Evolutionary conservation across 2,888 invertebrate genomes (phyloP).

Genomic region (Leptogaster cylindrica): DNA sequence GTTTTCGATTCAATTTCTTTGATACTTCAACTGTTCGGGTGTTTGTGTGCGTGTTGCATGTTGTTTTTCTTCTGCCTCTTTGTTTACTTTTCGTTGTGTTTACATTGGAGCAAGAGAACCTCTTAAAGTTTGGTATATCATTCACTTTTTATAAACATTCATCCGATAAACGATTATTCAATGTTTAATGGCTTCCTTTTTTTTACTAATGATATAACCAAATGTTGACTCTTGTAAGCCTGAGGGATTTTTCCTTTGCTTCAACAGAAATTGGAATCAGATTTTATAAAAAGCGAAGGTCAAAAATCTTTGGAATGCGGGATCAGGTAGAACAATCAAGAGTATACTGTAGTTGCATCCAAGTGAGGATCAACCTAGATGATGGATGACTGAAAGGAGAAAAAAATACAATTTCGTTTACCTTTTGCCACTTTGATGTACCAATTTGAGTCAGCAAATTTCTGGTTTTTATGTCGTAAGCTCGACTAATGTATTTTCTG

Average conservation of each 20-base stretch:
- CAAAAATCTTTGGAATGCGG: not conserved
- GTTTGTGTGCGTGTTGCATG: too few relatives aligned
- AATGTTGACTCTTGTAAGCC: not conserved
- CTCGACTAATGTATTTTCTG: too few relatives aligned
- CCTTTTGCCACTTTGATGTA: too few relatives aligned
- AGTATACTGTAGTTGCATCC: not conserved
- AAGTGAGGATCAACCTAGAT: not conserved
- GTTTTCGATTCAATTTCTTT: conserved; percentile 1
- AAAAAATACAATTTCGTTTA: too few relatives aligned
- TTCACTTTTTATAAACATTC: conserved; percentile 17
- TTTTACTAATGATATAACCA: not conserved
- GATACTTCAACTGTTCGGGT: too few relatives aligned
- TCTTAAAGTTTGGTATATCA: conserved; percentile 3
- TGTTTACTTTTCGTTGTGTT: conserved; percentile 11
- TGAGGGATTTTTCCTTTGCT: conserved; percentile 1
- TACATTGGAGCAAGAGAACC: conserved; percentile 2
- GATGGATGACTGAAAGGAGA: not conserved
- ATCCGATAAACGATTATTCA: conserved; percentile 2
- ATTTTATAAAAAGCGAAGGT: too few relatives aligned
- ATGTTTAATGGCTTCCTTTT: conserved; percentile 11
- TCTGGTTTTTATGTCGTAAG: too few relatives aligned
- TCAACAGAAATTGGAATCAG: too few relatives aligned
- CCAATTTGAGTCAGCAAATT: too few relatives aligned
- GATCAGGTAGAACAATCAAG: not conserved
- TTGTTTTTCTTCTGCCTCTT: too few relatives aligned